Base-by-base conservation (phyloP, 2,888 invertebrate genomes). In the Leptopilina drosophilae region DNA sequence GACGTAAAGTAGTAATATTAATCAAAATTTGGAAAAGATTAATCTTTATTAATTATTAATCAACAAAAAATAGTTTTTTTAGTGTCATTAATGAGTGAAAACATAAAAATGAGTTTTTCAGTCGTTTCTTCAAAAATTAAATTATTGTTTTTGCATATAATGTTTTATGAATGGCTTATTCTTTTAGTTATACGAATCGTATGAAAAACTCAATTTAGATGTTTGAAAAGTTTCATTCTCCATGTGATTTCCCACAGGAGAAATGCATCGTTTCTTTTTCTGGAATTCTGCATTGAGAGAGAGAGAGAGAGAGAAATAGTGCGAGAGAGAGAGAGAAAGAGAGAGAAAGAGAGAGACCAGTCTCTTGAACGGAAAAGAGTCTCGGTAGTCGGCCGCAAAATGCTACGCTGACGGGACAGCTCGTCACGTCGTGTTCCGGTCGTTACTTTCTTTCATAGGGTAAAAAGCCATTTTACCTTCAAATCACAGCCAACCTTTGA, bases 381-480 rank as follows among this genome's bases (percentile, higher is more conserved):
- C 33, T 53, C 7, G 26, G 14, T 56, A 73, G 46, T 20, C 26
- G 14, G 26, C 69, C 69, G 26, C 33, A 73, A 73, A 73, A 14
- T 14, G 69, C n/a, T 73, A 7, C 14, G 12, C 14, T 73, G 69
- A 73, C 26, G 53, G 49, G 53, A 73, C 53, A 73, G 69, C 53
- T 73, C 69, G 69, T 73, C 69, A 73, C 9, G 69, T 73, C 53
- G 69, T 53, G 69, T 53, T 56, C 56, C 33, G 33, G 69, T 73
- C 53, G 69, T 56, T 73, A 73, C 53, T 33, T 53, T 56, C 69
- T 73, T 56, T 73, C 69, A 26, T 53, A 33, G 53, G 53, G 14
- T 20, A 73, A 73, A 53, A 73, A 56, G 67, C 42, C 67, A 67
- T 49, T 67, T 67, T 46, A 20, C 49, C 49, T 20, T 11, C 46